Conservation (phyloP, 2,888 invertebrate genomes). For the Arrhopalites spinosus region DNA sequence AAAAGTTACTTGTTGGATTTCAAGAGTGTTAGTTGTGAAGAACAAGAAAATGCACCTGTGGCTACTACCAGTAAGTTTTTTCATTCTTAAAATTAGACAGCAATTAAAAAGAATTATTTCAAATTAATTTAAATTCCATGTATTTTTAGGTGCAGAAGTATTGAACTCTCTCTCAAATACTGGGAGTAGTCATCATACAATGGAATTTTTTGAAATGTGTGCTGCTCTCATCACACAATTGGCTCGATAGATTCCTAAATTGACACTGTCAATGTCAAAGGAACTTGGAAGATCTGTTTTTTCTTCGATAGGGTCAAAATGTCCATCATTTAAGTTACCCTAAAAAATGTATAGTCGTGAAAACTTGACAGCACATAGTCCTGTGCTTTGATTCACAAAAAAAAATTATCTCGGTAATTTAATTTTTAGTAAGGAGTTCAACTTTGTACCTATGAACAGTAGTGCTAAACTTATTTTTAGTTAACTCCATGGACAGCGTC, state of each 20-base stretch:
- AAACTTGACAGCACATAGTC: no score
- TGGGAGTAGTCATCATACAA: slow-evolving; percentile 84
- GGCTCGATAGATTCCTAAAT: slow-evolving; percentile 73
- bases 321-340: no score
- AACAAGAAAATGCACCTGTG: slow-evolving; percentile 56
- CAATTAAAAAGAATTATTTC: background rate
- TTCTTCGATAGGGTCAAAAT: no score
- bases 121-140: slow-evolving; percentile 14
- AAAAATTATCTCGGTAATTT: no score
- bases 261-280: no score
- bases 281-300: no score
- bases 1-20: slow-evolving; percentile 97
- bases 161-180: slow-evolving; percentile 57
- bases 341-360: no score
- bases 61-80: slow-evolving; percentile 49
- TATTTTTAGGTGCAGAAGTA: slow-evolving; percentile 50
- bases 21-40: slow-evolving; percentile 74
- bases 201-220: slow-evolving; percentile 99
- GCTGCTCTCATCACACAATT: slow-evolving; percentile 96
- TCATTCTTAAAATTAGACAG: background rate
- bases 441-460: no score
- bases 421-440: no score
- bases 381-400: no score
- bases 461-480: no score
- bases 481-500: no score